Base-by-base conservation (phyloP, 2,797 vertebrate genomes). In the Rhyacichthys aspro region DNA sequence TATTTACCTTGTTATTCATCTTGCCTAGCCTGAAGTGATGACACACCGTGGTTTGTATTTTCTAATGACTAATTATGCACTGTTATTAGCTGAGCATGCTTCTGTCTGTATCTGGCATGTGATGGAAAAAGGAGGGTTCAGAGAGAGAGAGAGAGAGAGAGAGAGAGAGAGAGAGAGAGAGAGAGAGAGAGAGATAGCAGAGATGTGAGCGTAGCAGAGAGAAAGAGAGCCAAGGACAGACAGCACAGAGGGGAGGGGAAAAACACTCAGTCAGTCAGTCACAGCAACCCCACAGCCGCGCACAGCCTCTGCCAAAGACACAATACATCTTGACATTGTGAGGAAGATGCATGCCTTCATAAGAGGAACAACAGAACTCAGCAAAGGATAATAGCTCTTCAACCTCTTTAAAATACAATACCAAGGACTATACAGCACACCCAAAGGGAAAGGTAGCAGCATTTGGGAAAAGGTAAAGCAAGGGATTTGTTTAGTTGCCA, bases 181-280 rank as follows among this genome's bases (percentile, higher is more conserved):
- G 59, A 69, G 72, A 70, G 72, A 71, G 63, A 64, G 68, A 68
- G 78, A 79, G 64, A 28, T 28, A 28, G 23, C 23, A 28, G 23
- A 28, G 23, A 28, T 28, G 23, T 28, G 23, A n/a, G n/a, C 7
- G 23, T 28, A 28, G 23, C 4, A 28, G 23, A 28, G 23, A 28
- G 23, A 28, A 28, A 28, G 23, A 53, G 57, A 72, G 34, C 61
- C 63, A 82, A 81, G 80, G 81, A 80, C 73, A 82, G 77, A 55
- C 63, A 15, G 60, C 65, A 67, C 70, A 52, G 43, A 85, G 75
- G 61, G 84, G 85, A 85, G 82, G 82, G 59, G 68, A 60, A 52
- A 67, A 58, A 56, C 19, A 75, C 69, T 49, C 59, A 34, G 61
- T 67, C 54, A 28, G 43, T 16, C 54, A 18, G 34, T n/a, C 81